Conservation (phyloP, 2,113 vertebrate species). For the Propithecus coquereli region DNA sequence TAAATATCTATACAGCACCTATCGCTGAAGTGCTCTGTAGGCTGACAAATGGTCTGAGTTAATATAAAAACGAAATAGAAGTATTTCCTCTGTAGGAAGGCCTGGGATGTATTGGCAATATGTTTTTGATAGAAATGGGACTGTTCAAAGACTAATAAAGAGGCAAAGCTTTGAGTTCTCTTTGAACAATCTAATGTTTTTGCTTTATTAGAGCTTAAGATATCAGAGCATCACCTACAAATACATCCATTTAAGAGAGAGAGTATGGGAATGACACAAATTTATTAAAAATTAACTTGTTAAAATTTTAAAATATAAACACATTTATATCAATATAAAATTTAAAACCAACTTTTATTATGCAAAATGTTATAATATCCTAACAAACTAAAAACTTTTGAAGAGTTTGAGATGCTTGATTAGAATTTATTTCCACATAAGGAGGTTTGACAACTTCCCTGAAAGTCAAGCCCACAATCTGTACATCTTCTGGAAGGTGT, state of each 20-base stretch:
- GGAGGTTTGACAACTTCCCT: background rate
- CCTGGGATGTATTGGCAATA: background rate
- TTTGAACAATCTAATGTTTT: background rate
- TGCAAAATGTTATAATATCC: background rate
- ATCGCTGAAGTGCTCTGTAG: background rate
- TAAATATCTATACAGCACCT: constrained; percentile 59
- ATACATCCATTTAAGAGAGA: background rate
- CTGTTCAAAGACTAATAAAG: background rate
- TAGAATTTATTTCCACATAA: background rate
- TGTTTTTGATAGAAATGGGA: background rate
- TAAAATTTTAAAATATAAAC: background rate
- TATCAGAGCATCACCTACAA: background rate
- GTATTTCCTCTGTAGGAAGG: background rate
- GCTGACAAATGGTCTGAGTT: background rate
- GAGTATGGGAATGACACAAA: background rate
- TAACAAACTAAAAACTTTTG: background rate
- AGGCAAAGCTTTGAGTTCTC: background rate
- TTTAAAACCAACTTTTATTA: background rate
- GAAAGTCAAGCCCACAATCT: background rate
- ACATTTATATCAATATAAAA: background rate
- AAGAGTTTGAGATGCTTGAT: background rate
- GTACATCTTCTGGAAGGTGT: background rate
- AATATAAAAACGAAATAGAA: constrained; percentile 46
- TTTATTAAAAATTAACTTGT: background rate
- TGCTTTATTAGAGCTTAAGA: background rate